Evolutionary conservation across 2,888 invertebrate species (phyloP), one percentile per base, ranked within the genome.

Genomic region (Choristoneura rosaceana): DNA sequence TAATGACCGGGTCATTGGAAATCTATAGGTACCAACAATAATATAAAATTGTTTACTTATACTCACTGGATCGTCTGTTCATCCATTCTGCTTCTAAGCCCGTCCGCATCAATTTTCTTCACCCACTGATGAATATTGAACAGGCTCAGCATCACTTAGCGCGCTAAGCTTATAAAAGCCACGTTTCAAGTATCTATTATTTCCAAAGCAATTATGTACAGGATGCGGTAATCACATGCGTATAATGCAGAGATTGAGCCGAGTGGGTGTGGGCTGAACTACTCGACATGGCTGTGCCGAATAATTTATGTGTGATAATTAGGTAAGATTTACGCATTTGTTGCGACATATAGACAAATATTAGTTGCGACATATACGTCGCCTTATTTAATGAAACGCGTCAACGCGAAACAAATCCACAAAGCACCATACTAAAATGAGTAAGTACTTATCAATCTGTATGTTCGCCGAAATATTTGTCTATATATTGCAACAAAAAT

Each of bases 141-240:
- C 83, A 82, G 76, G 79, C 76, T 74, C 78, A 76, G 81, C 78
- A 78, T 80, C 81, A 82, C 81, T 83, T 80, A 79, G 79, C 74
- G 41, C 74, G 55, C 74, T 76, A 76, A 77, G 79, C 79, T 76
- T 79, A 76, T 80, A 79, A 81, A 77, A 82, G 80, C 80, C 77
- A 76, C 76, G 76, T 77, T 81, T 82, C 80, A 85, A 84, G 86
- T 86, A 85, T 86, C 83, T 85, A 86, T 90, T 88, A 89, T 87
- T 85, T 84, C 84, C 84, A 81, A 85, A 81, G 85, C 91, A 88
- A 90, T 92, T 91, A 91, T 86, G 82, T 88, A 84, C 92, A 91
- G 90, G 78, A 80, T 77, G 80, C 83, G 83, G 83, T 84, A 82
- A 83, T 82, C 76, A 77, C 76, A 77, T 75, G 74, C 80, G 86